Conservation (phyloP, 2,113 vertebrate species). For the Megalops atlanticus region DNA sequence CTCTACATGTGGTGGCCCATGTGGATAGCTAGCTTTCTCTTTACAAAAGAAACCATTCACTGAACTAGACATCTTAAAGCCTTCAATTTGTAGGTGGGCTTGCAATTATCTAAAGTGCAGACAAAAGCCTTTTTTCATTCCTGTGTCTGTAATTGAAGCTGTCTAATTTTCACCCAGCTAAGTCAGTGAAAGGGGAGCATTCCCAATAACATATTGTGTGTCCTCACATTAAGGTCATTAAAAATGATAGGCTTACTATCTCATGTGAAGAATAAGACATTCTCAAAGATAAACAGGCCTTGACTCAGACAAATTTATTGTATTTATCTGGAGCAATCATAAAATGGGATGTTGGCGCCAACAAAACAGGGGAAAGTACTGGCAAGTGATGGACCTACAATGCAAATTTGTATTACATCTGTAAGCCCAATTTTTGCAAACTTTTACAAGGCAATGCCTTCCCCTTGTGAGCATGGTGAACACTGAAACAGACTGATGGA, state of each 20-base stretch:
- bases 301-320: conserved; percentile 1
- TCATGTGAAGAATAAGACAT: background rate
- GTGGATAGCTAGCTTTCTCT: background rate
- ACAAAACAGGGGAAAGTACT: background rate
- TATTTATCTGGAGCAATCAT: background rate
- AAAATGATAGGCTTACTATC: background rate
- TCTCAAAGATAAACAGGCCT: background rate
- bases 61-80: conserved; percentile 39
- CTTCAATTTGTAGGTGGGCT: conserved; percentile 40
- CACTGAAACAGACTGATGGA: background rate
- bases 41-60: background rate
- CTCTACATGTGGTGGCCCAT: background rate
- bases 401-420: conserved; percentile 8
- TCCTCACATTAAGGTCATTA: background rate
- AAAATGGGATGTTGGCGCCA: background rate
- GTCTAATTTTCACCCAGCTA: background rate
- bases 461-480: background rate
- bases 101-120: conserved; percentile 47
- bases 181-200: background rate
- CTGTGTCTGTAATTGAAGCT: conserved; percentile 13
- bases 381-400: background rate
- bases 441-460: background rate
- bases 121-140: conserved; percentile 6
- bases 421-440: background rate
- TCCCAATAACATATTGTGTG: background rate